Percentiles rank a stretch among this genome's conserved stretches.
phyloP scores from a whole-genome alignment of 2,888 invertebrate genomes.

The Andrena hattorfiana region DNA sequence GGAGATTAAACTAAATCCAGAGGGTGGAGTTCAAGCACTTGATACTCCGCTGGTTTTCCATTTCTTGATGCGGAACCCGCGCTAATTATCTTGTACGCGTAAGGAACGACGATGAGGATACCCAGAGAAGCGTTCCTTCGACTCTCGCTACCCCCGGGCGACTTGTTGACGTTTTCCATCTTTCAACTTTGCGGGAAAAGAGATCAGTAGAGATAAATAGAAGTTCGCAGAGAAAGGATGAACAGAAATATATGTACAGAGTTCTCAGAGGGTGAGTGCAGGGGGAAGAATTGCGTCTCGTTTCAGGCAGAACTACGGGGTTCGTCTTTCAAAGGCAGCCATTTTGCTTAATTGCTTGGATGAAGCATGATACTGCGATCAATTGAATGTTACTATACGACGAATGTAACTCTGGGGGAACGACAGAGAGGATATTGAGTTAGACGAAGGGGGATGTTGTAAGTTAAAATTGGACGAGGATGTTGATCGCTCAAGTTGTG shows the following conservation, averaged over 20 bases:
- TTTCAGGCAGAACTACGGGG: no score
- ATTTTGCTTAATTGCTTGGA: no score
- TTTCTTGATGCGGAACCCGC: not conserved
- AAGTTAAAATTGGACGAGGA: no score
- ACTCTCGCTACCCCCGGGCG: not conserved
- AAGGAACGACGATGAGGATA: constrained; percentile 22
- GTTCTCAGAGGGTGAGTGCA: no score
- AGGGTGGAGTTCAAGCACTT: not conserved
- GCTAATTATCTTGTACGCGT: constrained; percentile 26
- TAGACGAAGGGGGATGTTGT: not conserved
- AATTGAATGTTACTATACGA: not conserved
- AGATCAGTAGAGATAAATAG: not conserved
- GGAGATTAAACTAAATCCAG: constrained; percentile 13
- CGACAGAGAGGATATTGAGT: not conserved
- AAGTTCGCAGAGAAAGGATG: not conserved
- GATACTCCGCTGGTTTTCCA: not conserved
- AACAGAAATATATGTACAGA: no score
- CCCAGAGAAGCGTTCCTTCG: not conserved
- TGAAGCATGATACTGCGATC: not conserved
- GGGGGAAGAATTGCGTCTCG: no score
- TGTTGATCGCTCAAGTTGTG: no score
- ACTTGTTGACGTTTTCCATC: constrained; percentile 4
- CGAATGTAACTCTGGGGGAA: not conserved
- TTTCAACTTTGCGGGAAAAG: not conserved
- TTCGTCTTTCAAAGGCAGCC: no score